These are phyloP conservation scores for Ectropis crepuscularia DNA, from an alignment of 2,888 invertebrate species.

Conservation along the genomic window DNA sequence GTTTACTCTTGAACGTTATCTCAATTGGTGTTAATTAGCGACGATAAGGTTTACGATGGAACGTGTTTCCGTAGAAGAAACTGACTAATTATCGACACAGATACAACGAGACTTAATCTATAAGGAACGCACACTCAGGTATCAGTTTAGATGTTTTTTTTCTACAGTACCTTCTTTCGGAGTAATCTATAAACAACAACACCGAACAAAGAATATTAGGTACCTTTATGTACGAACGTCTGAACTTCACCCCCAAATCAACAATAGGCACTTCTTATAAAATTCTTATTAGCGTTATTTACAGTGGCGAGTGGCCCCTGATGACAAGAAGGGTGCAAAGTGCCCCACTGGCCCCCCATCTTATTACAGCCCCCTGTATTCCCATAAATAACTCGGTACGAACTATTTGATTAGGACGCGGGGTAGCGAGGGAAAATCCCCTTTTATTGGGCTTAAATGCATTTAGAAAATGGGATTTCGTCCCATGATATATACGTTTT, in stretches of 20 bases:
- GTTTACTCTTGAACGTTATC: too few species aligned
- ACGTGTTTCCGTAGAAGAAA: too few species aligned
- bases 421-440: constrained; percentile 46
- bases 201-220: not conserved
- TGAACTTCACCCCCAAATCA: constrained; percentile 15
- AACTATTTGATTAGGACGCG: constrained; percentile 78
- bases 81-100: too few species aligned
- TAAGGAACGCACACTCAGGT: too few species aligned
- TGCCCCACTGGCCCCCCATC: constrained; percentile 52
- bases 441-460: constrained; percentile 65
- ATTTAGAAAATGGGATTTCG: constrained; percentile 71
- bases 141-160: too few species aligned
- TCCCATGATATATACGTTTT: constrained; percentile 56
- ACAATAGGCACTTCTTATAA: constrained; percentile 60
- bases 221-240: not conserved
- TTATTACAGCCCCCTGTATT: constrained; percentile 49
- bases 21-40: too few species aligned
- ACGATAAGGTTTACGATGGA: too few species aligned
- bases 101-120: too few species aligned
- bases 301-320: constrained; percentile 47
- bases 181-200: not conserved
- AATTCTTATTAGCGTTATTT: constrained; percentile 77
- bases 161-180: not conserved
- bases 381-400: constrained; percentile 71
- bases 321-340: constrained; percentile 61